phyloP scores from a whole-genome alignment of 2,888 invertebrate genomes.

The Eumacrocentrus americanus region DNA sequence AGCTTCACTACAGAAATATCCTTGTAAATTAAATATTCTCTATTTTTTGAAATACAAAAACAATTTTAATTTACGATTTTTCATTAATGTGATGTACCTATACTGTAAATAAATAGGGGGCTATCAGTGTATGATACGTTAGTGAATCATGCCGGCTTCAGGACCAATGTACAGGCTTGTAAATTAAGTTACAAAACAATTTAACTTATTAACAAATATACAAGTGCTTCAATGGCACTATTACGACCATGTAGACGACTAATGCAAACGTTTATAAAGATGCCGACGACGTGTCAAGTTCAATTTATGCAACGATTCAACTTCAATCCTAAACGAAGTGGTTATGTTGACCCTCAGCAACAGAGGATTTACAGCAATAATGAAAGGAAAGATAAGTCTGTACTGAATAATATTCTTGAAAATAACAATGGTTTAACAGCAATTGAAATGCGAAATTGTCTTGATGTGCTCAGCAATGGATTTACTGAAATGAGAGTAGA shows the following conservation, averaged over 20 bases:
- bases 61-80: too few relatives aligned
- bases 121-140: too few relatives aligned
- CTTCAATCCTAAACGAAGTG: not conserved
- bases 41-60: too few relatives aligned
- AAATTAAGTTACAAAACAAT: not conserved
- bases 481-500: constrained; percentile 1
- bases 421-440: not conserved
- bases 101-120: too few relatives aligned
- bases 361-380: not conserved
- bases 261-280: not conserved
- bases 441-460: not conserved
- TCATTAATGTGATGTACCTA: too few relatives aligned
- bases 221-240: constrained; percentile 34
- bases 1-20: too few relatives aligned
- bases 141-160: too few relatives aligned
- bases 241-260: constrained; percentile 25
- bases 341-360: constrained; percentile 27
- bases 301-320: not conserved
- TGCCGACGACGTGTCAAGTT: not conserved
- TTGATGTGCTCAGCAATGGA: not conserved
- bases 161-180: too few relatives aligned
- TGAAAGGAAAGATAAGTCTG: too few relatives aligned
- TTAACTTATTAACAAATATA: too few relatives aligned
- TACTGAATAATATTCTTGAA: not conserved
- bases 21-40: too few relatives aligned